Conservation (phyloP, 2,113 vertebrate species). For the Hypocryptadius cinnamomeus region DNA sequence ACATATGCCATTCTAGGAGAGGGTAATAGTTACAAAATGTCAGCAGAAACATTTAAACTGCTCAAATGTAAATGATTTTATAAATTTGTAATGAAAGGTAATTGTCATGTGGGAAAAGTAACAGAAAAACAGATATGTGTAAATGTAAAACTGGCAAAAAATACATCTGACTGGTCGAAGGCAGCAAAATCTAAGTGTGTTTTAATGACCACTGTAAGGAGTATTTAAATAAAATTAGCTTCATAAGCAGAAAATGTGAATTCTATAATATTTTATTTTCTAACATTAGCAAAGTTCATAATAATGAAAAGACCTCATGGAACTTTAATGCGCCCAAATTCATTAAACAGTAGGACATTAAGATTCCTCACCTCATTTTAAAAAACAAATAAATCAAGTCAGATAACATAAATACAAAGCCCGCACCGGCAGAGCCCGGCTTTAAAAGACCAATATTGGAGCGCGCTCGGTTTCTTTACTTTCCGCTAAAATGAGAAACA, state of each 20-base stretch:
- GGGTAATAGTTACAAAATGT: conserved; percentile 95
- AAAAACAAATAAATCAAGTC: conserved; percentile 69
- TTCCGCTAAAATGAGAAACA: conserved; percentile 67
- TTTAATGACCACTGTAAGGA: conserved; percentile 77
- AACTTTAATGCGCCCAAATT: conserved; percentile 72
- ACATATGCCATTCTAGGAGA: conserved; percentile 87
- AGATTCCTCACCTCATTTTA: conserved; percentile 56
- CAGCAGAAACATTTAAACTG: conserved; percentile 89
- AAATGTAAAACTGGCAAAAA: conserved; percentile 72
- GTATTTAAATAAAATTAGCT: conserved; percentile 77
- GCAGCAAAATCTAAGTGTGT: conserved; percentile 65
- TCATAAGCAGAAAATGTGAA: conserved; percentile 75
- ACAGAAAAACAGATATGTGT: conserved; percentile 78
- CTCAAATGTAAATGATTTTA: conserved; percentile 92
- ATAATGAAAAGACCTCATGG: conserved; percentile 70
- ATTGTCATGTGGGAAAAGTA: conserved; percentile 80
- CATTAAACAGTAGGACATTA: conserved; percentile 63
- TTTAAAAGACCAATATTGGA: conserved; percentile 56
- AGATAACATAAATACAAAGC: conserved; percentile 55
- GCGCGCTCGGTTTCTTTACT: conserved; percentile 60
- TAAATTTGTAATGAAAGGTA: conserved; percentile 97
- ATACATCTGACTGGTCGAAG: conserved; percentile 65
- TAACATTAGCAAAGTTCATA: conserved; percentile 76
- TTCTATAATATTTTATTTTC: conserved; percentile 80
- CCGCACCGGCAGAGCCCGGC: conserved; percentile 9